Base-by-base conservation (phyloP, 2,888 invertebrate genomes). In the Drosophila anceps region DNA sequence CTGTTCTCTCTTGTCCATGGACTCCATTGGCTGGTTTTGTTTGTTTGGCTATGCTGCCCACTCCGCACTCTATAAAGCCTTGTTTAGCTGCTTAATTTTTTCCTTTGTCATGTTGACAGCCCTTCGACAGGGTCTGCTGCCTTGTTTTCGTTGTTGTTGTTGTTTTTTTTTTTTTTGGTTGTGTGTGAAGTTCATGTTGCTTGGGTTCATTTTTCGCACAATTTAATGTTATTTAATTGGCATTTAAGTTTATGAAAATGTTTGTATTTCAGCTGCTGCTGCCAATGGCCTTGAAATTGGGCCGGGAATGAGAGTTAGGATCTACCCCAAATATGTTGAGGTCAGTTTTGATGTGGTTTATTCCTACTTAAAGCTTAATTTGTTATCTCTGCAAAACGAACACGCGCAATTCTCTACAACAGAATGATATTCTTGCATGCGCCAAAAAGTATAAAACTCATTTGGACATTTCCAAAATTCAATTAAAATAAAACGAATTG, bases 31-130 rank as follows among this genome's bases (percentile, higher is more conserved):
- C 50, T 68, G 60, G 57, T 81, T 53, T 59, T 70, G 81, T 81
- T 84, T 88, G 86, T 81, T 81, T 86, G 74, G 78, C 68, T 83
- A 62, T 66, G 71, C 54, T 54, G 27, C 39, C 54, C 39, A 39
- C 54, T 27, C 39, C 39, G 37, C 76, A 69, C 71, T 71, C 54
- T 58, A 54, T 69, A 84, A 90, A 90, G 75, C 79, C 82, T 67
- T 82, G 83, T 81, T 86, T 83, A 88, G 86, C 83, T 88, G 88
- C 90, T 87, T 87, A 88, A 90, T 88, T 90, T 85, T 85, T 88
- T 76, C 81, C 78, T 87, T 86, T 90, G 86, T 86, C 79, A 90
- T 76, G 88, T 79, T 85, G 88, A 90, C 86, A 90, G 88, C 81
- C 79, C 74, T 81, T 79, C 79, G 85, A 81, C 86, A 73, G 60